A percentile compares a stretch with the other conserved stretches of the same genome.
Evolutionary conservation across 2,113 vertebrate genomes (phyloP).

Genomic region (Perccottus glenii): DNA sequence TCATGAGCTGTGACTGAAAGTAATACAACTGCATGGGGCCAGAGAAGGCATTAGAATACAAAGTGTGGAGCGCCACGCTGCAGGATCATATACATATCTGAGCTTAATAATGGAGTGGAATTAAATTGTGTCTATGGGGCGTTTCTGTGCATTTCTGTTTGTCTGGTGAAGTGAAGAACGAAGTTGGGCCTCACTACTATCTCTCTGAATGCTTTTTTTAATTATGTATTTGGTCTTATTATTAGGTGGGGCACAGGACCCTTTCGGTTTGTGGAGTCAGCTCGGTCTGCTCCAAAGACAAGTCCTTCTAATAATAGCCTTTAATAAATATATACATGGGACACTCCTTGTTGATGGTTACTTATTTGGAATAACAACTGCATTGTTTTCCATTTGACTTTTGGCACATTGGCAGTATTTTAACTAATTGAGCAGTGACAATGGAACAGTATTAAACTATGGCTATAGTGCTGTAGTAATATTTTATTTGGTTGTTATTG

Average conservation of each 20-base stretch:
- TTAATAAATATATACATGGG: neutral
- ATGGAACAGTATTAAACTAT: no score
- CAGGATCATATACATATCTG: slow-evolving; percentile 53
- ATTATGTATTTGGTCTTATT: slow-evolving; percentile 33
- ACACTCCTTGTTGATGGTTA: no score
- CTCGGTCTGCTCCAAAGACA: neutral
- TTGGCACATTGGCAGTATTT: no score
- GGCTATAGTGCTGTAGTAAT: no score
- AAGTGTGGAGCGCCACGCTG: slow-evolving; percentile 56
- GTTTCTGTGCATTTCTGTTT: slow-evolving; percentile 37
- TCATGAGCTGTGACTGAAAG: slow-evolving; percentile 78
- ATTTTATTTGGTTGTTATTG: no score
- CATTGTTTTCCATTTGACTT: no score
- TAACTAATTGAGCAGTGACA: no score
- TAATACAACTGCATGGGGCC: slow-evolving; percentile 72
- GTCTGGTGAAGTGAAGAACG: slow-evolving; percentile 15
- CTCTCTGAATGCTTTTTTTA: slow-evolving; percentile 38
- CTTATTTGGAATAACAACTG: no score
- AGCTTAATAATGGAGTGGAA: slow-evolving; percentile 58
- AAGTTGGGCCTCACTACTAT: slow-evolving; percentile 28
- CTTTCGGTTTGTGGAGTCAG: slow-evolving; percentile 7
- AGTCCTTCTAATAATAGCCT: slow-evolving; percentile 2
- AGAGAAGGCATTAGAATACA: slow-evolving; percentile 68
- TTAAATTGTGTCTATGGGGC: slow-evolving; percentile 58
- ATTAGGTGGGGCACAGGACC: slow-evolving; percentile 26